Evolutionary conservation across 1,140 invertebrate genomes (phyloP).

Genomic region (Ceratina japonica): DNA sequence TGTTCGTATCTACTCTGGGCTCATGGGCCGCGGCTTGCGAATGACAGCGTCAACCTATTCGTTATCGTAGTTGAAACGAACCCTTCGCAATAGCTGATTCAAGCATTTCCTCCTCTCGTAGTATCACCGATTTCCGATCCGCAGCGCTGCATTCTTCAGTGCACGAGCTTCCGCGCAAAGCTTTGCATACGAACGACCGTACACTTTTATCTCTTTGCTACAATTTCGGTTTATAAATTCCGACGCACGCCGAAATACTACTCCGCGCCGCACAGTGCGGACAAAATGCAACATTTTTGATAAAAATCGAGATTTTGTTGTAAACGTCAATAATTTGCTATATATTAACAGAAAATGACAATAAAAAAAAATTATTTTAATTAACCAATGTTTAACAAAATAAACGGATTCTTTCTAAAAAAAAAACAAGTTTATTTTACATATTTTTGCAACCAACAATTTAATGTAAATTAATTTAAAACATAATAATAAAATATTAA

Average conservation of each 20-base stretch:
- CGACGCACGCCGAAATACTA: background rate
- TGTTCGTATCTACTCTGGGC: background rate
- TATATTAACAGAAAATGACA: too few relatives aligned
- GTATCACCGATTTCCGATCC: background rate
- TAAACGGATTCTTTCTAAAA: too few relatives aligned
- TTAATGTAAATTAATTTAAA: too few relatives aligned
- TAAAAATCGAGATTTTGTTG: too few relatives aligned
- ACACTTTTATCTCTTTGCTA: background rate
- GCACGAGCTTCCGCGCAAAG: background rate
- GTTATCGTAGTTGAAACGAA: constrained; percentile 35
- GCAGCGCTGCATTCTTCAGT: background rate
- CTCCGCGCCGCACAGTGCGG: too few relatives aligned
- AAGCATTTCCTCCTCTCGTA: constrained; percentile 6
- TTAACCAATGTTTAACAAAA: too few relatives aligned
- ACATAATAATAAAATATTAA: too few relatives aligned
- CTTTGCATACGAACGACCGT: background rate
- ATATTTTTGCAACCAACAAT: too few relatives aligned
- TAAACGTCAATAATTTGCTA: too few relatives aligned
- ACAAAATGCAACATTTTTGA: too few relatives aligned
- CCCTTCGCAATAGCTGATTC: constrained; percentile 11
- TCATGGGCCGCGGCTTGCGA: background rate
- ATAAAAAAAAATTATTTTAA: too few relatives aligned
- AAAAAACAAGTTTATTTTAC: too few relatives aligned
- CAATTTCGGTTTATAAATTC: background rate
- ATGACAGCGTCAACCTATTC: constrained; percentile 20